phyloP scores from a whole-genome alignment of 92 coral and sea anemone species.

The Anthopleura xanthogrammica region DNA sequence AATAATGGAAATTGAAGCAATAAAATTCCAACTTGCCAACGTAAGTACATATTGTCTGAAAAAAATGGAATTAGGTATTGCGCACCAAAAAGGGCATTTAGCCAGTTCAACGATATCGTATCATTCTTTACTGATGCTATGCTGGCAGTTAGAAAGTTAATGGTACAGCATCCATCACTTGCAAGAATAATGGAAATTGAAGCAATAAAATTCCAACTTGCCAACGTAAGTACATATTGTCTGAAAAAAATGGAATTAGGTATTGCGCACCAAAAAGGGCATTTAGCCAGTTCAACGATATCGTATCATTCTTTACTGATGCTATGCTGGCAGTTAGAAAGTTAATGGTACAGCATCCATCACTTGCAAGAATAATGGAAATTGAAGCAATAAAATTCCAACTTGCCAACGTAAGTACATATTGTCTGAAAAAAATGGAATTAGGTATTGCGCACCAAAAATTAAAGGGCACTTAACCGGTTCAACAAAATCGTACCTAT shows the following conservation, averaged over 20 bases:
- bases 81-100: too few species aligned
- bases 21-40: constrained; percentile 41
- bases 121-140: not conserved
- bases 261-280: too few species aligned
- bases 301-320: not conserved
- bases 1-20: constrained; percentile 57
- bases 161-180: not conserved
- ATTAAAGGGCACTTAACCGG: too few species aligned
- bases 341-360: not conserved
- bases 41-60: not conserved
- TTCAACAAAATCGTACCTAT: not conserved
- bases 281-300: too few species aligned
- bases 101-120: too few species aligned
- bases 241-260: not conserved
- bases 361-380: constrained; percentile 38
- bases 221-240: constrained; percentile 13
- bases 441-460: too few species aligned
- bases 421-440: not conserved
- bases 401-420: constrained; percentile 29
- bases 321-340: not conserved
- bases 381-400: constrained; percentile 53
- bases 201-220: constrained; percentile 41
- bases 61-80: too few species aligned
- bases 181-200: constrained; percentile 54
- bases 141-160: not conserved